Conservation (phyloP, 2,888 invertebrate genomes). For the Ditula angustiorana region DNA sequence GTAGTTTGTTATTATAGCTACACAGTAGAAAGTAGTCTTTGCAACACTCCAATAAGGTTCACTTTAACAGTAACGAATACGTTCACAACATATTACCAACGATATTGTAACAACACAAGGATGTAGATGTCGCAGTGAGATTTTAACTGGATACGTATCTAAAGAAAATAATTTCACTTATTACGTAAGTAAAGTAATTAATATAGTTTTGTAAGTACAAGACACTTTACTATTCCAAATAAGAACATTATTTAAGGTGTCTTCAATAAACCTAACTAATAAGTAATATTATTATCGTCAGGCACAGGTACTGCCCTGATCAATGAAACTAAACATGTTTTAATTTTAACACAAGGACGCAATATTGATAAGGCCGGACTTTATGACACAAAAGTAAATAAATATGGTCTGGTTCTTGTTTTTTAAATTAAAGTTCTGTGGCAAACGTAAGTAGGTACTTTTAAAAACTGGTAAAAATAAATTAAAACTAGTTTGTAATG, state of each 20-base stretch:
- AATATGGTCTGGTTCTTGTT: background rate
- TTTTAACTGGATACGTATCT: slow-evolving; percentile 41
- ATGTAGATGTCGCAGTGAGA: slow-evolving; percentile 55
- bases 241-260: too few species aligned
- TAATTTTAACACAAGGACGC: background rate
- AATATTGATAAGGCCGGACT: background rate
- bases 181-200: background rate
- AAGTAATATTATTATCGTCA: background rate
- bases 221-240: background rate
- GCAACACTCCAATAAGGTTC: slow-evolving; percentile 51
- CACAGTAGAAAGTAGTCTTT: slow-evolving; percentile 61
- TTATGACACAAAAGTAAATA: background rate
- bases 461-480: background rate
- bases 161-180: slow-evolving; percentile 10
- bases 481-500: background rate
- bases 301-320: background rate
- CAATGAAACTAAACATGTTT: background rate
- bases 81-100: slow-evolving; percentile 49
- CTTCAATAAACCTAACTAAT: background rate
- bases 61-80: slow-evolving; percentile 46
- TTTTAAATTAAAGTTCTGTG: background rate
- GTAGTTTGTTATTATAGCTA: slow-evolving; percentile 69
- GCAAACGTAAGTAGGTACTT: background rate
- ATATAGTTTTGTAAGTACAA: background rate
- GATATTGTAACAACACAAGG: slow-evolving; percentile 55